Conservation (phyloP, 2,113 vertebrate species). For the Pseudorectes ferrugineus region DNA sequence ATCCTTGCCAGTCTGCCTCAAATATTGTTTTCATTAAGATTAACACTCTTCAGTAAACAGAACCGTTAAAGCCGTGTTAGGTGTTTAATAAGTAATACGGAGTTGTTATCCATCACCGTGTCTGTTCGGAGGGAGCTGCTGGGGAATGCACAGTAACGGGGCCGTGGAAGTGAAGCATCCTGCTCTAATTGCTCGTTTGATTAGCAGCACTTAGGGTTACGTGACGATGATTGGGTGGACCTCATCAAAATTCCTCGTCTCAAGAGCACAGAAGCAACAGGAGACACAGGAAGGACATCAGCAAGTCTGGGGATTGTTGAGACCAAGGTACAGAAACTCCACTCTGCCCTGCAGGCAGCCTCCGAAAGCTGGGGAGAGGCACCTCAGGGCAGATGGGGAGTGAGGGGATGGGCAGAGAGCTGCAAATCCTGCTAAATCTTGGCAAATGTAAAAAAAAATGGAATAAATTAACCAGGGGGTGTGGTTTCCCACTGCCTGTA, state of each 20-base stretch:
- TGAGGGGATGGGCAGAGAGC: neutral
- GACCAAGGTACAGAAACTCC: neutral
- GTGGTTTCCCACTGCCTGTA: neutral
- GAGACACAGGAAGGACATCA: neutral
- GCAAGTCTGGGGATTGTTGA: neutral
- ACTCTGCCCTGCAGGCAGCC: neutral
- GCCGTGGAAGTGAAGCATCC: neutral
- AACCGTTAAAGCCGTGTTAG: constrained; percentile 21
- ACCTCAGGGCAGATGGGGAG: neutral
- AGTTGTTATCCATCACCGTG: constrained; percentile 24
- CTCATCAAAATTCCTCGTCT: neutral
- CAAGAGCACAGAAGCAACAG: neutral
- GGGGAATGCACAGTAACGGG: neutral
- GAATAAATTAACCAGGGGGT: neutral
- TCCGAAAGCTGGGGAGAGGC: neutral
- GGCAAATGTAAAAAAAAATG: neutral
- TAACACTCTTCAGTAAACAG: constrained; percentile 55
- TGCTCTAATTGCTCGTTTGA: constrained; percentile 50
- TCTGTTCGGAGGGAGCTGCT: neutral
- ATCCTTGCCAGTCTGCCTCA: constrained; percentile 28
- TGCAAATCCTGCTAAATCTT: neutral
- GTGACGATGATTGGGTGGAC: neutral
- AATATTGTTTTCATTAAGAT: constrained; percentile 58
- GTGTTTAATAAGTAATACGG: constrained; percentile 58
- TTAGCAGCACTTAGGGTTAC: neutral